These are phyloP conservation scores for Temnothorax longispinosus DNA, from an alignment of 1,140 invertebrate genomes.

Conservation along the genomic window DNA sequence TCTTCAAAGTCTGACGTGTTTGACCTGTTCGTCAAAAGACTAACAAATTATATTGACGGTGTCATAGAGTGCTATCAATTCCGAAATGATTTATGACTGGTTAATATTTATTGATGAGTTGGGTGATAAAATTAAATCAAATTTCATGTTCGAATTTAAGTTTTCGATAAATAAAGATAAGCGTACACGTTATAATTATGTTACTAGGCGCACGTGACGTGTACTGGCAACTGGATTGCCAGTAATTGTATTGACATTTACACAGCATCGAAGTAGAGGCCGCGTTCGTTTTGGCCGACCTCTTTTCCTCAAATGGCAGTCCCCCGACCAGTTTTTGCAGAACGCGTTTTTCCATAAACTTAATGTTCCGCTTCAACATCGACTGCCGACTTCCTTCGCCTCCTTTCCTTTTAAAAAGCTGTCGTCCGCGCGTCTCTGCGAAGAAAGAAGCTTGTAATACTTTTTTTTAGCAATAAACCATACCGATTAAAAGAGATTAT, in stretches of 20 bases:
- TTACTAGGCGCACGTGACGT: neutral
- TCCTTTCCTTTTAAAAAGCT: constrained; percentile 20
- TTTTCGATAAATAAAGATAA: neutral
- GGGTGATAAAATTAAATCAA: neutral
- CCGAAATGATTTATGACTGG: neutral
- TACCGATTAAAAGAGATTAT: neutral
- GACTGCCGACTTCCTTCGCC: constrained; percentile 29
- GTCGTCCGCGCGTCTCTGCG: neutral
- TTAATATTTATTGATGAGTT: neutral
- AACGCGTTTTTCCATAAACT: constrained; percentile 46
- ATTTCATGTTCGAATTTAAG: neutral
- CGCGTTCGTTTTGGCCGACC: constrained; percentile 26
- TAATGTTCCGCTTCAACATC: constrained; percentile 41
- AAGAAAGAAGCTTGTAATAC: neutral
- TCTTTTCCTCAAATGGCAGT: constrained; percentile 37
- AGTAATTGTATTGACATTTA: constrained; percentile 38
- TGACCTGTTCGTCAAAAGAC: neutral
- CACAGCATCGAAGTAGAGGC: neutral
- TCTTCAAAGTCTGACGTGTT: neutral
- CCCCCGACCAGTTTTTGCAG: constrained; percentile 43
- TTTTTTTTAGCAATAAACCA: neutral
- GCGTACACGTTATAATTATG: neutral
- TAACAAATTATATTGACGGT: neutral
- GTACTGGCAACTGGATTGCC: neutral
- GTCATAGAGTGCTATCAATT: neutral